Evolutionary conservation across 2,797 vertebrate genomes (phyloP), one percentile per base, ranked within the genome.

Genomic region (Mus spretus): DNA sequence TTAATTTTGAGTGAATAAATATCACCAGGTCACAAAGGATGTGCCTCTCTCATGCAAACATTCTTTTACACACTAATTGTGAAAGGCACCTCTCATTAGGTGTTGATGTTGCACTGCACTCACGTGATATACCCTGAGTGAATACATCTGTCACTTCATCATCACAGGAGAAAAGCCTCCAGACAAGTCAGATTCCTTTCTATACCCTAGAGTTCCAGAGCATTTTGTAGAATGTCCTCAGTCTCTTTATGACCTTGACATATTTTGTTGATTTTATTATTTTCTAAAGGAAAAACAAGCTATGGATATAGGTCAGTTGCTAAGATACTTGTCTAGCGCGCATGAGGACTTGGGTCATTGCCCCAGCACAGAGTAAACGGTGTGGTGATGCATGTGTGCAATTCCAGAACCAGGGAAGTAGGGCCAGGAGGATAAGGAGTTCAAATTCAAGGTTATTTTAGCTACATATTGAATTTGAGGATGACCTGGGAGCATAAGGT

Each of bases 1-100:
- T 94, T 95, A 91, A 91, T 96, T 97, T 96, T 78, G 94, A 95
- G 84, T 96, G 81, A 97, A 88, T 95, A 97, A 96, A 95, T 97
- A 97, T 91, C 87, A 75, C 67, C 63, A 65, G 65, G 53, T 97
- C 86, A 94, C 96, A 85, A 90, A 95, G 93, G 89, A 92, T 83
- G 67, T 57, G 57, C 15, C 88, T 86, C 47, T 91, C 3, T 72
- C 47, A 93, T 90, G 59, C 59, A 79, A 28, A 8, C 34, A 94
- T 93, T 92, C 75, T 40, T 86, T 86, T n/a, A 79, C 61, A 93
- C 44, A 75, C 44, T 67, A 61, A 79, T 75, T 95, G 10, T 44
- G 6, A 53, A 92, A 89, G 78, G 2, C 12, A 88, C 9, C n/a
- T n/a, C 37, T 92, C 70, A 87, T 94, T 83, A 95, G 93, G 87